Evolutionary conservation across 1,140 invertebrate species (phyloP), one percentile per base, ranked within the genome.

Genomic region (Ladona fulva): DNA sequence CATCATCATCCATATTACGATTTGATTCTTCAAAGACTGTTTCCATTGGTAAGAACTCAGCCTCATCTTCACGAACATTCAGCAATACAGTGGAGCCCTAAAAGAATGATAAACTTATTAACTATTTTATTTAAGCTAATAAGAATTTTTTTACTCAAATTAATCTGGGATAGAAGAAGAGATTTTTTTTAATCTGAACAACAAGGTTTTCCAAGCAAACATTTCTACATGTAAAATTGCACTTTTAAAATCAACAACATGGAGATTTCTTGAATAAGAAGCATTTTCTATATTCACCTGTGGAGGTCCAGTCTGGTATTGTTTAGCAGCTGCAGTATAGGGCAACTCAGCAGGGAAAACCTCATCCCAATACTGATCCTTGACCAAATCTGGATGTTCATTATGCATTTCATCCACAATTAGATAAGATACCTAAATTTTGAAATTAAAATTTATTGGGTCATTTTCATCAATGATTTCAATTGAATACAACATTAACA

Each of bases 391-490:
- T 24, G 85, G 85, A 81, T 86, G 83, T 74, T 85, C 84, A 73
- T 82, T 77, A 78, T 86, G 84, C 84, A 86, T 86, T 79, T 86
- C 85, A 80, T 87, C 86, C 19, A 87, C 86, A 74, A 87, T 85
- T 25, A 85, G 78, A 80, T 84, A 85, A 12, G 84, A 84, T 5
- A 84, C 80, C 74, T 84, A 12, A 12, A 66, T 6, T 19, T 66
- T 37, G 8, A 37, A 37, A n/a, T n/a, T n/a, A n/a, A n/a, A n/a
- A n/a, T n/a, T n/a, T n/a, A n/a, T n/a, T n/a, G n/a, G n/a, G n/a
- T n/a, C n/a, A n/a, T n/a, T n/a, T n/a, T n/a, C n/a, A n/a, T n/a
- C n/a, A n/a, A n/a, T n/a, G n/a, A n/a, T n/a, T n/a, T n/a, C n/a
- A n/a, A n/a, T n/a, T n/a, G n/a, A n/a, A n/a, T n/a, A n/a, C n/a